These are phyloP conservation scores for Myotis daubentonii DNA, from an alignment of 2,797 vertebrate species.

Conservation along the genomic window DNA sequence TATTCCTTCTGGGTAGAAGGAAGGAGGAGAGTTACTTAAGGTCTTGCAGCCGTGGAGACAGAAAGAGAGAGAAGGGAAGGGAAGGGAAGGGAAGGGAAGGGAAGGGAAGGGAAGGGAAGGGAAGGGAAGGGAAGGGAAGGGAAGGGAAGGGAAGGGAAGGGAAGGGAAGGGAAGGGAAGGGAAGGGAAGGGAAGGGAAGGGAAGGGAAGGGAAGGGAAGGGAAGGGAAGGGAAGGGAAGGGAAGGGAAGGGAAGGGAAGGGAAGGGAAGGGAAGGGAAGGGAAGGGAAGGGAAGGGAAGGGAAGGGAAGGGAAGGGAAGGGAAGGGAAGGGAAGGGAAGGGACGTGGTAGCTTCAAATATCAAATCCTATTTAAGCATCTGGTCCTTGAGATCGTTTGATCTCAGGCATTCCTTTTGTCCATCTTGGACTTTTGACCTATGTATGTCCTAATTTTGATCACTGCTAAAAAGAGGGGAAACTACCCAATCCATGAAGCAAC, in stretches of 20 bases:
- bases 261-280: too few species aligned
- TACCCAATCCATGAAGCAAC: not conserved
- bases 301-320: too few species aligned
- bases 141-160: too few species aligned
- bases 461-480: not conserved
- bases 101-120: too few species aligned
- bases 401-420: not conserved
- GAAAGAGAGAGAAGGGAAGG: not conserved
- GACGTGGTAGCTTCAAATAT: not conserved
- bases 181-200: too few species aligned
- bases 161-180: too few species aligned
- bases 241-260: not conserved
- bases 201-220: too few species aligned
- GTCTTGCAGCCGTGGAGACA: not conserved
- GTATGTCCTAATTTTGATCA: slow-evolving; percentile 6
- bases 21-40: not conserved
- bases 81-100: too few species aligned
- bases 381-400: not conserved
- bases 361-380: not conserved
- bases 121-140: too few species aligned
- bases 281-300: too few species aligned
- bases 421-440: slow-evolving; percentile 9
- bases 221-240: too few species aligned
- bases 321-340: too few species aligned
- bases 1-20: not conserved